Percentiles rank a stretch among this genome's conserved stretches.
Conservation (phyloP, 2,113 vertebrate genomes). For the Otis tarda region DNA sequence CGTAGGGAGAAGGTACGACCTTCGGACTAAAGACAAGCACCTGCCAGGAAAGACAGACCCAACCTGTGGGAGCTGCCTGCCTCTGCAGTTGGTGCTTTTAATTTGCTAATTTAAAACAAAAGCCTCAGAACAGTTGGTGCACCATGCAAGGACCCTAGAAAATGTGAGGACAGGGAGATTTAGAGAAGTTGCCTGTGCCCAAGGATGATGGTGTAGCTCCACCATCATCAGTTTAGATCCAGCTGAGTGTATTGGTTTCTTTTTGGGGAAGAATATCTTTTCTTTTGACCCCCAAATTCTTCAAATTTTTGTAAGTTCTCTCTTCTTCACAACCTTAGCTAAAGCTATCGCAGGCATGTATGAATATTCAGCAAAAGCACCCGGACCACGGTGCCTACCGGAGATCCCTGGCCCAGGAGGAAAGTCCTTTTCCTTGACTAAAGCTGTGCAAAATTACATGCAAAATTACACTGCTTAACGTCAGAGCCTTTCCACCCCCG, state of each 20-base stretch:
- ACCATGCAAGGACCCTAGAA: not conserved
- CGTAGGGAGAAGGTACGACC: not conserved
- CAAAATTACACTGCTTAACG: not conserved
- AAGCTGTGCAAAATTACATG: not conserved
- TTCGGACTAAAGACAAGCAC: not conserved
- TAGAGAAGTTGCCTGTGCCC: not conserved
- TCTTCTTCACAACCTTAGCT: not conserved
- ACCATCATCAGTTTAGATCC: not conserved
- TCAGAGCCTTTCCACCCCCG: not conserved
- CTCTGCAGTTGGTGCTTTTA: not conserved
- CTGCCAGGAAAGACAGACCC: not conserved
- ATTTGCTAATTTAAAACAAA: not conserved
- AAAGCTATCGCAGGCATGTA: not conserved
- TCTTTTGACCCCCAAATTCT: not conserved
- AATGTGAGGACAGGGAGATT: not conserved
- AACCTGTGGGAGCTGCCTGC: not conserved
- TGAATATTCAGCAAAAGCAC: not conserved
- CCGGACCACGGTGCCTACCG: rapidly evolving
- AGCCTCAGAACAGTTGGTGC: not conserved
- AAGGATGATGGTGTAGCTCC: not conserved
- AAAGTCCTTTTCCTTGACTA: not conserved
- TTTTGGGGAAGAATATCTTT: not conserved
- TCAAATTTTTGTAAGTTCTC: not conserved
- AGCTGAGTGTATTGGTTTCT: not conserved
- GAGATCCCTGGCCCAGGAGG: not conserved